Evolutionary conservation across 2,888 invertebrate species (phyloP).

Genomic region (Hemithea aestivaria): DNA sequence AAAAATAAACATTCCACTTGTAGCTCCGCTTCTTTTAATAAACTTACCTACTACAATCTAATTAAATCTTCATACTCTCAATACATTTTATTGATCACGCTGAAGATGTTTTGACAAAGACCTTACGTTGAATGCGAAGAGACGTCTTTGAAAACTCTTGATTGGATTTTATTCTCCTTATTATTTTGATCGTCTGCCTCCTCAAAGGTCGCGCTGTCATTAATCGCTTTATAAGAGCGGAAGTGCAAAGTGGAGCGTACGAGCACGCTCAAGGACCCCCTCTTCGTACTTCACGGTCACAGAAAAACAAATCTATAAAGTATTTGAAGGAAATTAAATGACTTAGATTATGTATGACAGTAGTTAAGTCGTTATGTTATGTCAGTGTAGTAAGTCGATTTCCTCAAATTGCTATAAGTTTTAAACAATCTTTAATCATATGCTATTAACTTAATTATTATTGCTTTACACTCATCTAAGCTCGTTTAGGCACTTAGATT

Average conservation of each 20-base stretch:
- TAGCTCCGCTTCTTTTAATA: too few species aligned
- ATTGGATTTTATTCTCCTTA: constrained; percentile 62
- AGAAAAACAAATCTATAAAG: constrained; percentile 15
- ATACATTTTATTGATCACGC: constrained; percentile 16
- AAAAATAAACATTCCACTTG: neutral
- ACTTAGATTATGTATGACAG: too few species aligned
- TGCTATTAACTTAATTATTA: too few species aligned
- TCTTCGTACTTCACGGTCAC: constrained; percentile 11
- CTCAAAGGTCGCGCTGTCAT: constrained; percentile 62
- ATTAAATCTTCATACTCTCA: constrained; percentile 14
- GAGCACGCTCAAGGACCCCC: constrained; percentile 51
- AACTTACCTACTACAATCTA: too few species aligned
- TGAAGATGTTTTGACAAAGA: constrained; percentile 26
- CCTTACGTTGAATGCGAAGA: constrained; percentile 24
- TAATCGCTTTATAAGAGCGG: constrained; percentile 70
- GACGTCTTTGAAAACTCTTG: constrained; percentile 37
- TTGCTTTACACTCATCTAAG: too few species aligned
- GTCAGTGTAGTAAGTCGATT: too few species aligned
- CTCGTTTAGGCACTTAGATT: too few species aligned
- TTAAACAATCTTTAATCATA: too few species aligned
- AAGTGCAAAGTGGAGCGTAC: constrained; percentile 68
- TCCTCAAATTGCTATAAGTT: too few species aligned
- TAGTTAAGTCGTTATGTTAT: too few species aligned
- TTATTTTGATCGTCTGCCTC: constrained; percentile 55
- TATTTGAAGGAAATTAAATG: constrained; percentile 8